phyloP scores from a whole-genome alignment of 2,888 invertebrate species.

The Philopedon plagiatum region DNA sequence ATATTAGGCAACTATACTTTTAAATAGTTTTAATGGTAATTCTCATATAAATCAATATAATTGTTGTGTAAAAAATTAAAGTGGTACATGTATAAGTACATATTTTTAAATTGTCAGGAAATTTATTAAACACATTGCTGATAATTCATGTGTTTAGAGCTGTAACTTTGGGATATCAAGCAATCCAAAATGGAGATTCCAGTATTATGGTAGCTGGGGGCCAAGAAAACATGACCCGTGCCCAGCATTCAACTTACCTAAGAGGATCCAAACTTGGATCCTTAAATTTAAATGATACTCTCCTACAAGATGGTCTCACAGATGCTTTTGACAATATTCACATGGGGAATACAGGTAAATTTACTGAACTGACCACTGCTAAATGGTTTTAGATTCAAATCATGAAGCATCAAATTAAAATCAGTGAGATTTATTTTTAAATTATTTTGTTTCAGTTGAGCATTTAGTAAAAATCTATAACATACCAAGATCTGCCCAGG shows the following conservation, averaged over 20 bases:
- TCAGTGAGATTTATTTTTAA: slow-evolving; percentile 12
- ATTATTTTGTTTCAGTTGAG: slow-evolving; percentile 74
- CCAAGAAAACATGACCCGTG: slow-evolving; percentile 86
- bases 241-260: slow-evolving; percentile 78
- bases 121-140: not conserved
- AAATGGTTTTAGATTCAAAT: too few relatives aligned
- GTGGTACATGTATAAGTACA: too few relatives aligned
- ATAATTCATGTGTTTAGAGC: too few relatives aligned
- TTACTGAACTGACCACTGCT: too few relatives aligned
- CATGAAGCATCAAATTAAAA: too few relatives aligned
- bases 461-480: slow-evolving; percentile 79
- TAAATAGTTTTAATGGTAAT: too few relatives aligned
- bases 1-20: too few relatives aligned
- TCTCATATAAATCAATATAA: too few relatives aligned
- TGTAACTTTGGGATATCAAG: slow-evolving; percentile 77
- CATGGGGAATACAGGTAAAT: slow-evolving; percentile 87
- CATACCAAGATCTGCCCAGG: slow-evolving; percentile 80
- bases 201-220: slow-evolving; percentile 83
- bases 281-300: slow-evolving; percentile 75
- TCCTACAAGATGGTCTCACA: slow-evolving; percentile 80
- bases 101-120: too few relatives aligned
- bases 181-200: slow-evolving; percentile 78
- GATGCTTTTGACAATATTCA: slow-evolving; percentile 82
- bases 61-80: too few relatives aligned
- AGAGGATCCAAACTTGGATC: slow-evolving; percentile 81